Conservation (phyloP, 1,140 invertebrate genomes). For the Scaptomyza graminum region DNA sequence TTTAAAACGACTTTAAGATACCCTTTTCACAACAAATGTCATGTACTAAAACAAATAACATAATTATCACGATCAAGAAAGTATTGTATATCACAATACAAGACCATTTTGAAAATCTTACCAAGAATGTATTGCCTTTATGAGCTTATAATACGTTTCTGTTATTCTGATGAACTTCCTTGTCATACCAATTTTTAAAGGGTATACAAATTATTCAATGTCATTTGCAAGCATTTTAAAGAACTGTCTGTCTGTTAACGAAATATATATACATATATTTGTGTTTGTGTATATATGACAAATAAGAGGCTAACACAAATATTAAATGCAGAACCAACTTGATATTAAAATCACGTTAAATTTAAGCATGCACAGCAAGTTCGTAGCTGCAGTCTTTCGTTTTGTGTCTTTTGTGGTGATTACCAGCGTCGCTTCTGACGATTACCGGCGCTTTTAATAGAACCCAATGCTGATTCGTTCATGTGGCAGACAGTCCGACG, state of each 20-base stretch:
- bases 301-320: constrained; percentile 29
- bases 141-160: background rate
- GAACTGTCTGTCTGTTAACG: constrained; percentile 13
- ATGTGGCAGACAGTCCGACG: constrained; percentile 43
- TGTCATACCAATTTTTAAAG: background rate
- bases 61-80: too few relatives aligned
- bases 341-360: constrained; percentile 77
- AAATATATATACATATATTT: constrained; percentile 18
- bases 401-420: constrained; percentile 48
- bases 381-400: constrained; percentile 53
- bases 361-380: constrained; percentile 61
- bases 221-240: constrained; percentile 44
- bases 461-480: constrained; percentile 70
- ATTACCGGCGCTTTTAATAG: constrained; percentile 64
- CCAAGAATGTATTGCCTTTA: too few relatives aligned
- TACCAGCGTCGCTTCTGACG: constrained; percentile 66
- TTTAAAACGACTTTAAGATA: background rate
- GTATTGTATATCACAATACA: too few relatives aligned
- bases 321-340: constrained; percentile 52
- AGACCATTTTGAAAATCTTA: too few relatives aligned
- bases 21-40: background rate
- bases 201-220: constrained; percentile 49
- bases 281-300: constrained; percentile 10
- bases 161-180: background rate
- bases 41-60: too few relatives aligned